These are phyloP conservation scores for Mormyrus lacerda DNA, from an alignment of 2,113 vertebrate genomes.

Conservation along the genomic window DNA sequence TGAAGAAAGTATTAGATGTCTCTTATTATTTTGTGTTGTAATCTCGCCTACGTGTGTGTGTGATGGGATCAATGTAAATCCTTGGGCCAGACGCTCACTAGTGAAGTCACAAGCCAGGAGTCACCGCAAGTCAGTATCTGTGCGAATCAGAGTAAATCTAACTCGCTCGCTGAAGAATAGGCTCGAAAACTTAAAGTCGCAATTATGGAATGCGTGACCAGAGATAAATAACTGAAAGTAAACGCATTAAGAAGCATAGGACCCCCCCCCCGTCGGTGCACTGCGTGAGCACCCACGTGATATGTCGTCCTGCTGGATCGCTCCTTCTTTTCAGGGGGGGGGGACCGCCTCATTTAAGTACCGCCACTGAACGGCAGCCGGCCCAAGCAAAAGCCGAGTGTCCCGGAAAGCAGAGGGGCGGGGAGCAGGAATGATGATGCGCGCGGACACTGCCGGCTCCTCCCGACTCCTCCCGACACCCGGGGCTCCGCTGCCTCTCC, in stretches of 20 bases:
- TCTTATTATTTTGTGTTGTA: background rate
- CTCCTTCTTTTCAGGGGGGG: background rate
- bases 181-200: background rate
- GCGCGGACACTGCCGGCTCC: background rate
- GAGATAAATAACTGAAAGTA: background rate
- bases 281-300: background rate
- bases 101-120: conserved; percentile 4
- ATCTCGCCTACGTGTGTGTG: background rate
- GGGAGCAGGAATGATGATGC: background rate
- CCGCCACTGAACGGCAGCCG: background rate
- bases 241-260: background rate
- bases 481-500: background rate
- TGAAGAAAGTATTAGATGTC: background rate
- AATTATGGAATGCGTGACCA: background rate
- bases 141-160: background rate
- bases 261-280: too few species aligned
- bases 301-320: background rate
- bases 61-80: background rate
- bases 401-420: background rate
- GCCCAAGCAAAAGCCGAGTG: background rate
- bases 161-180: background rate
- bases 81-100: background rate
- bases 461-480: conserved; percentile 12
- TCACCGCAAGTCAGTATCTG: background rate
- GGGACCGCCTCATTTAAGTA: background rate